Evolutionary conservation across 2,888 invertebrate species (phyloP).

Genomic region (Galerucella calmariensis): DNA sequence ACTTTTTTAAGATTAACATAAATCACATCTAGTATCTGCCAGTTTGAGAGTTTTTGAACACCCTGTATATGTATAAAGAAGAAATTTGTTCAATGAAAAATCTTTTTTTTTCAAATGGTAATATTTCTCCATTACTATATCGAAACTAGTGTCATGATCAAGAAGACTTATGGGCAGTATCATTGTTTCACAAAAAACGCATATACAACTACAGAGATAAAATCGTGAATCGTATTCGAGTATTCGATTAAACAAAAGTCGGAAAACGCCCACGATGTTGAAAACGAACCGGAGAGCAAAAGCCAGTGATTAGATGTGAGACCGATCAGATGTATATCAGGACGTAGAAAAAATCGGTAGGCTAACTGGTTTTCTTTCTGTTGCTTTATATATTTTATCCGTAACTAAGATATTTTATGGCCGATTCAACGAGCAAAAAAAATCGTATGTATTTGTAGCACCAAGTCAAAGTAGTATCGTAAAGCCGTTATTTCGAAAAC

Average conservation of each 20-base stretch:
- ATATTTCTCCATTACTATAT: not conserved
- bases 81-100: too few species aligned
- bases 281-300: slow-evolving; percentile 3
- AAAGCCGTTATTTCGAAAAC: too few species aligned
- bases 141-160: slow-evolving; percentile 1
- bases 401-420: too few species aligned
- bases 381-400: too few species aligned
- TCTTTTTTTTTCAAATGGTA: too few species aligned
- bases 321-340: slow-evolving; percentile 26
- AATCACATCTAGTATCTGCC: too few species aligned
- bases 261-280: slow-evolving; percentile 21
- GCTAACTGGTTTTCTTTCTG: slow-evolving; percentile 15
- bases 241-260: slow-evolving; percentile 22
- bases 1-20: too few species aligned
- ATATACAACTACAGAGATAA: slow-evolving; percentile 25
- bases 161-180: slow-evolving; percentile 20
- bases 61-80: too few species aligned
- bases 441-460: too few species aligned
- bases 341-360: slow-evolving; percentile 19
- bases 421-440: too few species aligned
- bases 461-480: too few species aligned
- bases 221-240: slow-evolving; percentile 27
- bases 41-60: too few species aligned
- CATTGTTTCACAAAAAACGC: slow-evolving; percentile 12
- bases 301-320: slow-evolving; percentile 26